Evolutionary conservation across 2,113 vertebrate species (phyloP), one percentile per base, ranked within the genome.

Genomic region (Calonectris borealis): DNA sequence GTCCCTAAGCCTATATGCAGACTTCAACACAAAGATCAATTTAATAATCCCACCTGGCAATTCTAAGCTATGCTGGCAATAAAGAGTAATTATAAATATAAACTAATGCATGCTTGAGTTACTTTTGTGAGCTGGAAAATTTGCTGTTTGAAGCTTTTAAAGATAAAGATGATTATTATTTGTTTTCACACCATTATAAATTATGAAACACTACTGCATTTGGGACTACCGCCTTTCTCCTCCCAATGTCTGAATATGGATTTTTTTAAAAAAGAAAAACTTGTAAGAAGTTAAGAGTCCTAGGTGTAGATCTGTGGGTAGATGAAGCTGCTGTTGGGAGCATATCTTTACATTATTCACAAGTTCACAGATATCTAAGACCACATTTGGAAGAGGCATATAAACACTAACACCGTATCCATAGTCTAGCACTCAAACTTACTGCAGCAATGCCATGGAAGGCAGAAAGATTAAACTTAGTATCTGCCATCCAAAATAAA

Each of bases 381-480:
- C 8, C 31, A 44, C 48, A 54, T 48, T 60, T 85, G 19, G 27
- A 94, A 73, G 40, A 83, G 9, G 49, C 16, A 38, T 27, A 77
- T 12, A 60, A 77, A 66, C 21, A 77, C 44, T 54, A 71, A 72
- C 19, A 38, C 21, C 2, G 73, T n/a, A 90, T 94, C 55, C 31
- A 49, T 3, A 83, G 38, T n/a, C 76, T 62, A 77, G 31, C 42
- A 58, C 42, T 86, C 72, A 75, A 86, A 90, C 10, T 20, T 88
- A 75, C 48, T 71, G 42, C 68, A 86, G 60, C 72, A 62, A 44
- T 26, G 42, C 34, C n/a, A 68, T 0, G 7, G 46, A 86, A 58
- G 29, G 51, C 54, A 86, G 52, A 92, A 96, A 94, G 72, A 92
- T 24, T 60, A 94, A 93, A 78, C 34, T 86, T 46, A 73, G 36